These are phyloP conservation scores for Antigone vipio DNA, from an alignment of 2,113 vertebrate genomes.

Conservation along the genomic window DNA sequence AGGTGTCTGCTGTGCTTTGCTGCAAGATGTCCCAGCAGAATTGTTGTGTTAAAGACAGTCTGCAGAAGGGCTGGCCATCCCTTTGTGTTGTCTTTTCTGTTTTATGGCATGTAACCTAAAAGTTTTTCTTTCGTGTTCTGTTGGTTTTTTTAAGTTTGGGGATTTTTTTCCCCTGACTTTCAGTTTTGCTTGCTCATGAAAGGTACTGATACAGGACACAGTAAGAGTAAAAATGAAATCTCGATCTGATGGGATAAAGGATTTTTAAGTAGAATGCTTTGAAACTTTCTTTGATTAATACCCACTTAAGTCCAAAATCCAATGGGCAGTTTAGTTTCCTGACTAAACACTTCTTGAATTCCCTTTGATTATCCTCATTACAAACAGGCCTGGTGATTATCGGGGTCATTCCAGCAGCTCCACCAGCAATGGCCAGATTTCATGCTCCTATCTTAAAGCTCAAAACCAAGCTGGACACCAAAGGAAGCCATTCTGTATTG, in stretches of 20 bases:
- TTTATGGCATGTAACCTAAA: neutral
- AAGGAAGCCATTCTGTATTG: neutral
- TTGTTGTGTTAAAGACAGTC: neutral
- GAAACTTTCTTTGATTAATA: neutral
- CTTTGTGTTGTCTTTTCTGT: neutral
- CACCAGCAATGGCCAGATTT: neutral
- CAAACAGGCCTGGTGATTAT: neutral
- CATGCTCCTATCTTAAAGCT: neutral
- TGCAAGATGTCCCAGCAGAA: neutral
- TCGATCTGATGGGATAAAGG: neutral
- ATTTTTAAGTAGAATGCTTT: neutral
- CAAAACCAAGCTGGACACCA: neutral
- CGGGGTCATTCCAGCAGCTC: neutral
- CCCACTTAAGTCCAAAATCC: neutral
- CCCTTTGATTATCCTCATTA: neutral
- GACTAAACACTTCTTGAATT: neutral
- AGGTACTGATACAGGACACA: neutral
- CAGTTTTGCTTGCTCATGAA: neutral
- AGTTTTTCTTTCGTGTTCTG: neutral
- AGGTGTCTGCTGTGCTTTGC: neutral
- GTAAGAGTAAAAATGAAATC: neutral
- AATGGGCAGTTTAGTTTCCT: neutral
- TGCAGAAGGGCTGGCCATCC: neutral
- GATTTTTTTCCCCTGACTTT: neutral
- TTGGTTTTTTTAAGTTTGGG: neutral